phyloP scores from a whole-genome alignment of 2,888 invertebrate species.

The Pachymerium ferrugineum region DNA sequence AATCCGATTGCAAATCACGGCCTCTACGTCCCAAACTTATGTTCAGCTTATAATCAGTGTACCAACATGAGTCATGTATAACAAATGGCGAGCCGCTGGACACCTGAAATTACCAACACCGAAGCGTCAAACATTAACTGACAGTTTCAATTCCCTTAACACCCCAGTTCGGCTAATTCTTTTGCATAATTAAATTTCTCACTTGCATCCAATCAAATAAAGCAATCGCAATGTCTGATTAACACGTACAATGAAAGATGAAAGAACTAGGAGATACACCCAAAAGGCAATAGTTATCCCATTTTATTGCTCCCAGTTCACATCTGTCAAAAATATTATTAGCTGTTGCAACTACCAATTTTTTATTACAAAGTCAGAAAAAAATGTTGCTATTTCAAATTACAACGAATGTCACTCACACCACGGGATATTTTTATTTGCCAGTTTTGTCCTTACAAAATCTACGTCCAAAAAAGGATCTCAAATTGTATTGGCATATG shows the following conservation, averaged over 20 bases:
- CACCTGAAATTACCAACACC: neutral
- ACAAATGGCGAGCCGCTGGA: neutral
- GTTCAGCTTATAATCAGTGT: neutral
- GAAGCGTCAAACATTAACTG: neutral
- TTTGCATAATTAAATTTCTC: slow-evolving; percentile 18
- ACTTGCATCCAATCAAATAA: neutral
- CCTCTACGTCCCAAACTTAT: neutral
- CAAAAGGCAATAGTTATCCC: no score
- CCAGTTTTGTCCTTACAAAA: neutral
- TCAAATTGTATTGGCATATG: neutral
- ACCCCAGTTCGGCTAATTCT: neutral
- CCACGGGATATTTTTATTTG: neutral
- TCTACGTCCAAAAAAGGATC: neutral
- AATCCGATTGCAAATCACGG: neutral
- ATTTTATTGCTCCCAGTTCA: no score
- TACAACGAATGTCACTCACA: neutral
- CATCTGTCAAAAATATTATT: neutral
- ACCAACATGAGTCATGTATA: slow-evolving; percentile 2
- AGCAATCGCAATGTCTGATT: no score
- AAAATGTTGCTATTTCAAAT: neutral
- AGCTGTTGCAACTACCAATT: neutral
- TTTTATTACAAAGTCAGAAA: no score
- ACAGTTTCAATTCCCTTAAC: neutral
- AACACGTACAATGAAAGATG: no score
- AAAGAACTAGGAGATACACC: no score